Conservation (phyloP, 2,113 vertebrate genomes). For the Gobiocypris rarus region DNA sequence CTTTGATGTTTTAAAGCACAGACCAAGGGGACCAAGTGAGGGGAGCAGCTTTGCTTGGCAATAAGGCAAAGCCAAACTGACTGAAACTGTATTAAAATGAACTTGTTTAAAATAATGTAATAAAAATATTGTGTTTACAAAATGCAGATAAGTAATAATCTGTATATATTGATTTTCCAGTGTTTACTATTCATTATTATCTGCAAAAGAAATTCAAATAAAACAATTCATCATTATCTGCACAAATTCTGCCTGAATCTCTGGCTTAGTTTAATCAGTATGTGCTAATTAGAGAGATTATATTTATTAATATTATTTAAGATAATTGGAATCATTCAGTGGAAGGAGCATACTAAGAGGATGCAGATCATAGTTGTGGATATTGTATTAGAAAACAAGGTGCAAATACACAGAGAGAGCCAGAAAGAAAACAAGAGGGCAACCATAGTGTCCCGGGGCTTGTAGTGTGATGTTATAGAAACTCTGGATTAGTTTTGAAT, state of each 20-base stretch:
- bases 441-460: conserved; percentile 55
- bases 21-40: neutral
- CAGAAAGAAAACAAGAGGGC: conserved; percentile 22
- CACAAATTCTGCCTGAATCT: conserved; percentile 20
- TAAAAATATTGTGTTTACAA: neutral
- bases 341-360: neutral
- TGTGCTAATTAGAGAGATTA: conserved; percentile 37
- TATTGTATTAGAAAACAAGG: conserved; percentile 35
- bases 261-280: conserved; percentile 43
- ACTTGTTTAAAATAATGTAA: neutral
- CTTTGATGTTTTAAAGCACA: conserved; percentile 27
- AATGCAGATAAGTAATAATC: conserved; percentile 21
- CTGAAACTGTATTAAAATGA: conserved; percentile 5
- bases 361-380: conserved; percentile 35
- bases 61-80: neutral
- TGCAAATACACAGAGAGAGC: conserved; percentile 12
- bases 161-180: neutral
- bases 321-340: conserved; percentile 31
- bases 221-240: neutral
- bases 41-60: conserved; percentile 10
- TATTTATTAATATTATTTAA: conserved; percentile 36
- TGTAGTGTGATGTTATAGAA: neutral
- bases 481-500: no score
- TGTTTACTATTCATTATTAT: conserved; percentile 40
- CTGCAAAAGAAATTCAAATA: conserved; percentile 9